Evolutionary conservation across 2,797 vertebrate species (phyloP), one percentile per base, ranked within the genome.

Genomic region (Trachurus trachurus): DNA sequence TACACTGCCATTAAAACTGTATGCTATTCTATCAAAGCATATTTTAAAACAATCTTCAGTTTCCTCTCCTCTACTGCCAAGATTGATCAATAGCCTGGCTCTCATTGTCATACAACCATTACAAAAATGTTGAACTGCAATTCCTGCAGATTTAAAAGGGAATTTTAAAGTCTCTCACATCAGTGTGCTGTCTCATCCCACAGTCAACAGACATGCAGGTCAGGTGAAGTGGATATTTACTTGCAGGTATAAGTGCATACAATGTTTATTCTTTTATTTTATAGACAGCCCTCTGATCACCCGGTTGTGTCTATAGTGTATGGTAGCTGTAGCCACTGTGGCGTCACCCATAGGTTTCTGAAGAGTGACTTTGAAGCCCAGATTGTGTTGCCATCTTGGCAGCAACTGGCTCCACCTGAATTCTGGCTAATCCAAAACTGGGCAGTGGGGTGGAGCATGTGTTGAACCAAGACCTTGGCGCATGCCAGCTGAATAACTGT

Each of bases 171-270:
- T 34, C 3, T 47, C 16, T 34, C 22, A 57, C 6, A 59, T 59
- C 22, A 5, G 34, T 49, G 34, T 19, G 13, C 29, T 56, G 16
- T 47, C 59, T 62, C 42, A 26, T 21, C 78, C 16, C 50, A 57
- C 63, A 79, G 22, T 64, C 62, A 62, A 65, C 9, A 65, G 44
- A 60, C 39, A 49, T 66, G 12, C 31, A 66, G 34, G n/a, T 56
- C 39, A 31, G 19, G 1, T 62, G 4, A 56, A 42, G 39, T 12
- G 9, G 31, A 10, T 22, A 21, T 56, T n/a, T 62, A 5, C 53
- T 52, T 26, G 26, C 26, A 26, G 26, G 26, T 26, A 26, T 26
- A 26, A 3, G 26, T 26, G 26, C 26, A 26, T 26, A 26, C 26
- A n/a, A n/a, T n/a, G n/a, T n/a, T n/a, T n/a, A n/a, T n/a, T n/a